These are phyloP conservation scores for Eupleurogrammus muticus DNA, from an alignment of 2,797 vertebrate genomes.

Conservation along the genomic window DNA sequence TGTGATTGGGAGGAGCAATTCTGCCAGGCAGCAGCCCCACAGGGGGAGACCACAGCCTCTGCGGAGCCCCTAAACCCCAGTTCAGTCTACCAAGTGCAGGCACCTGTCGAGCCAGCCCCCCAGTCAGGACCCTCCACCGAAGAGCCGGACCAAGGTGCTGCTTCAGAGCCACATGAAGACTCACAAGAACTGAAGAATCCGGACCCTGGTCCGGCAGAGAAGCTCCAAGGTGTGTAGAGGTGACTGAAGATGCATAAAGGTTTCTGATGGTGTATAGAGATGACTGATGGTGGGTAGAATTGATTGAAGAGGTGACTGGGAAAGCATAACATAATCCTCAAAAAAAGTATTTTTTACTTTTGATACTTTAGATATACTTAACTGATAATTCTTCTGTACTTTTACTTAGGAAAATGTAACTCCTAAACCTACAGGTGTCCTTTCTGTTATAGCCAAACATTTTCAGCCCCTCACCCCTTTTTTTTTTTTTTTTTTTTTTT, in stretches of 20 bases:
- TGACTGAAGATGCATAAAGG: too few species aligned
- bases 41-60: constrained; percentile 74
- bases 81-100: constrained; percentile 46
- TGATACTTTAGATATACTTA: too few species aligned
- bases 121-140: constrained; percentile 55
- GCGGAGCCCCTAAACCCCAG: constrained; percentile 39
- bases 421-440: background rate
- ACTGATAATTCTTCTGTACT: too few species aligned
- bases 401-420: background rate
- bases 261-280: too few species aligned
- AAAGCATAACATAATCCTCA: too few species aligned
- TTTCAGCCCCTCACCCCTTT: constrained; percentile 7
- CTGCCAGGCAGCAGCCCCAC: constrained; percentile 85
- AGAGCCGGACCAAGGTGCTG: constrained; percentile 48
- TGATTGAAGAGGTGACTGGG: too few species aligned
- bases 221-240: constrained; percentile 62
- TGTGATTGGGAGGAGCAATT: constrained; percentile 95
- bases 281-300: too few species aligned
- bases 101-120: constrained; percentile 56
- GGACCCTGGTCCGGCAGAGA: constrained; percentile 15
- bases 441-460: background rate
- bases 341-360: too few species aligned
- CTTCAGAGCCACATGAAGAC: constrained; percentile 41
- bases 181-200: constrained; percentile 46
- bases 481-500: background rate